A percentile compares a stretch with the other conserved stretches of the same genome.
phyloP scores from a whole-genome alignment of 2,797 vertebrate species.

The Delichon dasypus region DNA sequence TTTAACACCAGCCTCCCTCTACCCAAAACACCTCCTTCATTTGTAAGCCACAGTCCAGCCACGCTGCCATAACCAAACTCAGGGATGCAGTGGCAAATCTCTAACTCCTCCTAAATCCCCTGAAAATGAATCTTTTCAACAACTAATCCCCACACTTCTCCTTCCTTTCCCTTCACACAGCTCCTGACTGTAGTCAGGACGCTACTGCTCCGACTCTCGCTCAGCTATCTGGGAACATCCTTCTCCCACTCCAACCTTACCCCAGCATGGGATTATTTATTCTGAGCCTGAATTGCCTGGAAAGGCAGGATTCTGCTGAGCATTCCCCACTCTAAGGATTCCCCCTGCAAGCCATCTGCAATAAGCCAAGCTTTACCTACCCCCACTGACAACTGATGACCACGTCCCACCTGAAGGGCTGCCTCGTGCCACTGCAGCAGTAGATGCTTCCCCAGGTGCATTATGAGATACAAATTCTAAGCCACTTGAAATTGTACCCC shows the following conservation, averaged over 20 bases:
- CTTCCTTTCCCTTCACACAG: background rate
- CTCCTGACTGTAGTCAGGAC: background rate
- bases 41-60: background rate
- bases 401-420: slow-evolving; percentile 94
- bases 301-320: background rate
- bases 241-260: background rate
- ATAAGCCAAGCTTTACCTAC: slow-evolving; percentile 77
- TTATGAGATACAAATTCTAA: slow-evolving; percentile 92
- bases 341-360: slow-evolving; percentile 46
- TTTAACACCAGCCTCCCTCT: background rate
- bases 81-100: background rate
- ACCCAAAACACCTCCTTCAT: background rate
- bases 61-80: background rate
- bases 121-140: background rate
- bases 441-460: slow-evolving; percentile 84
- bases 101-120: background rate
- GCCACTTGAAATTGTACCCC: slow-evolving; percentile 86
- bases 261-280: background rate
- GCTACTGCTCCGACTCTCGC: background rate
- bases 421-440: slow-evolving; percentile 85
- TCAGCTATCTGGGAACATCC: background rate
- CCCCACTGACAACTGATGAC: slow-evolving; percentile 98
- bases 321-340: slow-evolving; percentile 17
- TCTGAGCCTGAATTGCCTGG: slow-evolving; percentile 5
- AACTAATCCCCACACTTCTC: background rate